Conservation (phyloP, 2,888 invertebrate genomes). For the Hypercompe scribonia region DNA sequence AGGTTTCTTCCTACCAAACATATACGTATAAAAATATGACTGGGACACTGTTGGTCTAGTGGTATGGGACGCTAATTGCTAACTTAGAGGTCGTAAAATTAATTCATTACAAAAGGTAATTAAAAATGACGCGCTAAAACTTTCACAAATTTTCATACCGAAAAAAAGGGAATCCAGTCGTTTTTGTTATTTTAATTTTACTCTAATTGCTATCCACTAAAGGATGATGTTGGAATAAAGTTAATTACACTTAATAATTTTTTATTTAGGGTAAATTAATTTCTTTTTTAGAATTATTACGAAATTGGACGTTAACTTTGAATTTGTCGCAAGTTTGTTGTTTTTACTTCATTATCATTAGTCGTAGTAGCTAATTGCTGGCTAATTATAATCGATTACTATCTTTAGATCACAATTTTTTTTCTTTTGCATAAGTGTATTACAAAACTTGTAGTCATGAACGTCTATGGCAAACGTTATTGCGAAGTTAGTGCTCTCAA, state of each 20-base stretch:
- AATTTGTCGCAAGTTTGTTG: not conserved
- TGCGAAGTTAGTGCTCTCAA: too few relatives aligned
- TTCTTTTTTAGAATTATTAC: slow-evolving; percentile 36
- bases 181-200: slow-evolving; percentile 38
- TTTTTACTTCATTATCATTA: not conserved
- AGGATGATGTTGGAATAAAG: slow-evolving; percentile 53
- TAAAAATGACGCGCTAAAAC: not conserved
- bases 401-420: too few relatives aligned
- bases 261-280: slow-evolving; percentile 60
- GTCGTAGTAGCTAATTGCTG: too few relatives aligned
- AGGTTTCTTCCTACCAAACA: too few relatives aligned
- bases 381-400: too few relatives aligned
- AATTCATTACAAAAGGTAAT: not conserved
- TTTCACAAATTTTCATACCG: not conserved
- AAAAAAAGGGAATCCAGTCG: slow-evolving; percentile 18
- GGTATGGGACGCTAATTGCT: not conserved
- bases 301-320: not conserved
- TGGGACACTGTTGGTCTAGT: too few relatives aligned
- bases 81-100: not conserved
- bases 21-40: not conserved
- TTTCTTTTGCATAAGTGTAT: too few relatives aligned
- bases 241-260: slow-evolving; percentile 61
- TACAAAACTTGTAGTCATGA: too few relatives aligned
- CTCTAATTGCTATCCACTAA: slow-evolving; percentile 39
- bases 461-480: too few relatives aligned